Conservation (phyloP, 2,113 vertebrate species). For the Pitta sordida region DNA sequence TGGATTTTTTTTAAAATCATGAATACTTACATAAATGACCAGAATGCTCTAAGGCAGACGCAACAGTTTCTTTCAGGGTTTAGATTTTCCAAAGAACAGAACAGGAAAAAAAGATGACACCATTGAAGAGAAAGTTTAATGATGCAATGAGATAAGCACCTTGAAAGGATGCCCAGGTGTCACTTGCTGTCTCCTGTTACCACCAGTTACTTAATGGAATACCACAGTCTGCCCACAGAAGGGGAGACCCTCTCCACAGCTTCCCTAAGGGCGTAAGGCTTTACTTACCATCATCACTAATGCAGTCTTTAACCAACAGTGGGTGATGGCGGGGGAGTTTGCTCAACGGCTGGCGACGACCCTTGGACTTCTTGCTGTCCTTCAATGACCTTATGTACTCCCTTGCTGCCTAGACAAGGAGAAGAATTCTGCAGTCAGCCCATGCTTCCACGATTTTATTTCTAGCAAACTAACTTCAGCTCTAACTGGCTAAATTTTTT, state of each 20-base stretch:
- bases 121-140: not conserved
- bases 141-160: not conserved
- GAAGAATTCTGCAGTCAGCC: not conserved
- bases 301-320: conserved; percentile 82
- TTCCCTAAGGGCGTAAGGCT: not conserved
- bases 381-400: conserved; percentile 80
- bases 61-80: not conserved
- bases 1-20: not conserved
- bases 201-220: not conserved
- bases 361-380: conserved; percentile 82
- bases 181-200: not conserved
- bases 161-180: not conserved
- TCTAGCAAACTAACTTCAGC: not conserved
- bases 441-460: fast-evolving
- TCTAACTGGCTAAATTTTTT: not conserved
- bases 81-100: not conserved
- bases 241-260: not conserved
- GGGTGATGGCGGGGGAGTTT: conserved; percentile 92
- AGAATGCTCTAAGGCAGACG: not conserved
- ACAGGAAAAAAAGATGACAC: not conserved
- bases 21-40: not conserved
- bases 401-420: conserved; percentile 75
- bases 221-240: not conserved
- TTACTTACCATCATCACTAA: conserved; percentile 89
- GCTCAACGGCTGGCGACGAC: conserved; percentile 83